Evolutionary conservation across 92 coral and sea anemone species (phyloP), one percentile per base, ranked within the genome.

Genomic region (Umimayanthus kanabou): DNA sequence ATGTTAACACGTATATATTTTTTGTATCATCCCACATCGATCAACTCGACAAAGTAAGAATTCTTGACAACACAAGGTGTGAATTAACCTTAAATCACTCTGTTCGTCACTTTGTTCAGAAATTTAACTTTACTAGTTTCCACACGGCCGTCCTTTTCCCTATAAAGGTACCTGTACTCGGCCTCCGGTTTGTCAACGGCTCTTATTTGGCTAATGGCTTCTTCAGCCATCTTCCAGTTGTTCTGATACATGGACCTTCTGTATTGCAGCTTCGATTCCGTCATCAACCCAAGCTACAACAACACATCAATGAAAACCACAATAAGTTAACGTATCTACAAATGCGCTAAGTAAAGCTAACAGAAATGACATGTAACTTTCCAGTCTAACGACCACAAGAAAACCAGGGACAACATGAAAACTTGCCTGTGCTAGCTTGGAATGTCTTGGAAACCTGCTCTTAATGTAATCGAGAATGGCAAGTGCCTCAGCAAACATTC

Each of bases 401-500:
- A 64, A n/a, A 25, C 70, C 30, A 0, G 49, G 23, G 13, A 73
- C 25, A 42, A 4, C 30, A 43, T 14, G 40, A 11, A n/a, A 50
- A 65, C 64, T 53, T 90, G 93, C 98, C 96, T 89, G 91, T 20
- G 96, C 93, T 14, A 89, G 90, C 57, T 88, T 88, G 3, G 98
- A 87, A 77, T 92, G 92, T 65, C 88, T 88, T 18, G 95, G 95
- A 80, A 92, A 92, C 76, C 81, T 89, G 72, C 85, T 85, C 81
- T 86, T 93, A 85, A 95, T 90, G 85, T 93, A 95, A 67, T 91
- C 80, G 2, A 96, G 87, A 82, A 95, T 91, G 76, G 94, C 95
- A 39, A 89, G 75, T 29, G 98, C 92, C 66, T 93, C 98, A 69
- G 87, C 76, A 89, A 90, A 93, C 93, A 94, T 88, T 53, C 98